Base-by-base conservation (phyloP, 2,888 invertebrate species). In the Rhamphomyia laevipes region DNA sequence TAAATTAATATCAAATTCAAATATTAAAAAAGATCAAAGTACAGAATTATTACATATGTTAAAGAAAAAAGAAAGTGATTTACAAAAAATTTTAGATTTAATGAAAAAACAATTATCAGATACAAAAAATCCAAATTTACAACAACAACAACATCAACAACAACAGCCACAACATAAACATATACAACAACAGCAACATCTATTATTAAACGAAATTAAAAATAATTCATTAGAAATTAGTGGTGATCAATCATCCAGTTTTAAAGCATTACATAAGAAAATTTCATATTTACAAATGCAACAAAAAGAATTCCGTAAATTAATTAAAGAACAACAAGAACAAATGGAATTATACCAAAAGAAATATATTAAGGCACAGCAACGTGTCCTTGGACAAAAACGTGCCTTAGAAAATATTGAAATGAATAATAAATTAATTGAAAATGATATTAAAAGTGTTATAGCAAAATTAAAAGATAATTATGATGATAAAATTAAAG, bases 321-420 rank as follows among this genome's bases (percentile, higher is more conserved):
- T 67, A n/a, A 66, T 69, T 15, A 59, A 63, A 13, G 61, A 67
- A 13, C 68, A 70, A 49, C 63, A 65, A 47, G 59, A 59, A 3
- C 61, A 66, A 42, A 54, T 68, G 1, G 58, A 61, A 15, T 62
- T 63, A 35, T 68, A 68, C 44, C 63, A 66, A 12, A 51, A 59
- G 11, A 66, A 69, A 30, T 70, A 66, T 40, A 49, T 67, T 18
- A 61, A 63, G 45, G 65, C 69, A 1, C 64, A 68, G 51, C 63
- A 66, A 45, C 59, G 65, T 3, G 65, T 68, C 56, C 62, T 65
- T 52, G 61, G 63, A n/a, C 69, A 70, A 31, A 66, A 65, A 50
- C 53, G 55, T 12, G 63, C 66, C 55, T 64, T 70, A 30, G 63
- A 68, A 27, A 64, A 66, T 51, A 57, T 69, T 10, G 60, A 63